A percentile compares a stretch with the other conserved stretches of the same genome.
Conservation (phyloP, 1,140 invertebrate species). For the Hyles euphorbiae region DNA sequence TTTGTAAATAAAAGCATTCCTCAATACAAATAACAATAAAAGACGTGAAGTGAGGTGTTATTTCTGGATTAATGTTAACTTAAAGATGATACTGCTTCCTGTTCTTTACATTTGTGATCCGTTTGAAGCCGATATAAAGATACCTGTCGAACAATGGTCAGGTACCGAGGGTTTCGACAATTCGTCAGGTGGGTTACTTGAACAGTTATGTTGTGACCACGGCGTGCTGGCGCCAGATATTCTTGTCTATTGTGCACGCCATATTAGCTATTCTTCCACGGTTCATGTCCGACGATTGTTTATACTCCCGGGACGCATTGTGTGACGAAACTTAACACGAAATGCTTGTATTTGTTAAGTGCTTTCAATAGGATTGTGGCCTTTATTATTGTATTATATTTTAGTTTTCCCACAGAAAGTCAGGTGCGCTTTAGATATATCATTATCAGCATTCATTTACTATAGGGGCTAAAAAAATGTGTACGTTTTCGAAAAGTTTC, state of each 20-base stretch:
- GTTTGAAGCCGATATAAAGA: conserved; percentile 30
- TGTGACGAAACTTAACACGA: conserved; percentile 10
- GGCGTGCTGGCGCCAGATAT: conserved; percentile 59
- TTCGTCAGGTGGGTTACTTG: conserved; percentile 37
- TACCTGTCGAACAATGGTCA: conserved; percentile 57
- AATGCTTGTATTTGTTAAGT: no score
- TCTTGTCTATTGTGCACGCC: conserved; percentile 40
- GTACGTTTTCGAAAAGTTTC: no score
- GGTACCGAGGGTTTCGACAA: conserved; percentile 42
- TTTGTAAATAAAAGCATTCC: neutral
- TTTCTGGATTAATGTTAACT: conserved; percentile 43
- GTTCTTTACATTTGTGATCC: conserved; percentile 42
- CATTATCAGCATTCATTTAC: no score
- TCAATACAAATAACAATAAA: conserved; percentile 1
- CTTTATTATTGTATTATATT: no score
- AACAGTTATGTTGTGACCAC: conserved; percentile 55
- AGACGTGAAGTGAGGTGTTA: conserved; percentile 36
- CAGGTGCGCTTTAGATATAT: no score
- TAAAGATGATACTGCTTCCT: conserved; percentile 51
- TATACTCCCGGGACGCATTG: conserved; percentile 27
- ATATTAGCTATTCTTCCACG: conserved; percentile 28
- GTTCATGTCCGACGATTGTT: conserved; percentile 25
- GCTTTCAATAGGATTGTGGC: no score
- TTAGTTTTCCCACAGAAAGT: no score
- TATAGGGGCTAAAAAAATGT: no score